Percentiles rank a stretch among this genome's conserved stretches.
phyloP scores from a whole-genome alignment of 1,140 invertebrate species.

The Drosophila melanica region DNA sequence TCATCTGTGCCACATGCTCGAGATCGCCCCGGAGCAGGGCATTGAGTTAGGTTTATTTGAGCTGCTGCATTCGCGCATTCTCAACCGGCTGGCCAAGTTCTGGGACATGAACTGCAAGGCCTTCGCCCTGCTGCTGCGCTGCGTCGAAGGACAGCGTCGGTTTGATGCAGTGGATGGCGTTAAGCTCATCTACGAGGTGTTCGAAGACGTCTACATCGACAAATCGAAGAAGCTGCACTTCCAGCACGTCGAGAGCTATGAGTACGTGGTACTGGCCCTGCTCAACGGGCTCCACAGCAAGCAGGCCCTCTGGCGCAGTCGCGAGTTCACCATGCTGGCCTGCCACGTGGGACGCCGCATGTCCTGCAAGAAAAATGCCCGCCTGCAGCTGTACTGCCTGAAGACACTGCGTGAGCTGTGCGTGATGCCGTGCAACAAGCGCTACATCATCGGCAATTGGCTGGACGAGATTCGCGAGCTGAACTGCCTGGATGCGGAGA shows the following conservation, averaged over 20 bases:
- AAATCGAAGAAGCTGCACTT: constrained; percentile 3
- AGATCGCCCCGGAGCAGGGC: constrained; percentile 54
- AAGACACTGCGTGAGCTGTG: constrained; percentile 53
- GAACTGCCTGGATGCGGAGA: constrained; percentile 54
- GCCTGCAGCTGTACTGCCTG: constrained; percentile 65
- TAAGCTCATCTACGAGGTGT: constrained; percentile 51
- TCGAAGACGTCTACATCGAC: constrained; percentile 1
- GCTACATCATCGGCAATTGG: constrained; percentile 68
- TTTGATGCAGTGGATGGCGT: constrained; percentile 68
- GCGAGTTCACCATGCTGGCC: constrained; percentile 68
- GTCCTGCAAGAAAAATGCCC: constrained; percentile 34
- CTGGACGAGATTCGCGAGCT: constrained; percentile 43
- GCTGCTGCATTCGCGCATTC: constrained; percentile 53
- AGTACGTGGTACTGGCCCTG: constrained; percentile 55
- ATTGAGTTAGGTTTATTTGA: constrained; percentile 70
- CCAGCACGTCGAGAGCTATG: constrained; percentile 52
- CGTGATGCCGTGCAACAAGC: constrained; percentile 70
- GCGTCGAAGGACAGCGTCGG: constrained; percentile 60
- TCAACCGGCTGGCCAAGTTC: constrained; percentile 41
- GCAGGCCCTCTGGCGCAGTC: constrained; percentile 62
- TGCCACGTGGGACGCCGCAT: constrained; percentile 56
- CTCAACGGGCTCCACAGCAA: constrained; percentile 74
- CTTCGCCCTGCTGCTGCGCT: constrained; percentile 69
- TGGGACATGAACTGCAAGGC: constrained; percentile 64
- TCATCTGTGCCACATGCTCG: constrained; percentile 67